Conservation (phyloP, 2,113 vertebrate genomes). For the Carlito syrichta region DNA sequence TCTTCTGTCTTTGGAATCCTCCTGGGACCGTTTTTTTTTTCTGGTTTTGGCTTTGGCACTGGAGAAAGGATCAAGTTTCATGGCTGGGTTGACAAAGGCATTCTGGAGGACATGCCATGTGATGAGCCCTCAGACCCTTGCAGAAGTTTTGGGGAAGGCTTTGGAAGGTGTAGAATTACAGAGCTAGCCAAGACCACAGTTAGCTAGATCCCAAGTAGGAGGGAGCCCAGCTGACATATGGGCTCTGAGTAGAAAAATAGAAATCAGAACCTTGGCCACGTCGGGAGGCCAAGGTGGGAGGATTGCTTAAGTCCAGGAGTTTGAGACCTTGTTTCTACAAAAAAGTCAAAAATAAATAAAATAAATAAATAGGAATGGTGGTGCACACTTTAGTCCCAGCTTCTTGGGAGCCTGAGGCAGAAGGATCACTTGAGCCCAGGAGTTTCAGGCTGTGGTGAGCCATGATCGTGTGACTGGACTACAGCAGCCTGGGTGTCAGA, state of each 20-base stretch:
- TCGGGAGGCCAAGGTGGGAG: too few species aligned
- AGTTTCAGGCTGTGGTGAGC: too few species aligned
- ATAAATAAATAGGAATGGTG: too few species aligned
- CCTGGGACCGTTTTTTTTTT: not conserved
- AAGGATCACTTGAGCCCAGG: too few species aligned
- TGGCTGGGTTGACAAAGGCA: too few species aligned
- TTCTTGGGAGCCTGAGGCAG: too few species aligned
- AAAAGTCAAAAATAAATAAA: too few species aligned
- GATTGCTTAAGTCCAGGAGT: too few species aligned
- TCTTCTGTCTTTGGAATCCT: not conserved
- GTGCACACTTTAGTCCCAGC: too few species aligned
- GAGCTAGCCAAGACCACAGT: not conserved
- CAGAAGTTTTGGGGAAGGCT: not conserved
- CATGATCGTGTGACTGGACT: too few species aligned
- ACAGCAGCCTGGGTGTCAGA: too few species aligned
- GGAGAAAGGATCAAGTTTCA: not conserved
- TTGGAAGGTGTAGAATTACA: rapidly evolving
- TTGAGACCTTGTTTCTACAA: too few species aligned
- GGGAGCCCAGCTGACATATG: not conserved
- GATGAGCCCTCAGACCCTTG: not conserved
- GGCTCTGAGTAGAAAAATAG: not conserved
- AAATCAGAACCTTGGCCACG: not conserved
- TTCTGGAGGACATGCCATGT: not conserved
- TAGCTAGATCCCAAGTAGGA: not conserved
- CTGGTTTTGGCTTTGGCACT: not conserved